Percentiles rank a stretch among this genome's conserved stretches.
Conservation (phyloP, 2,888 invertebrate species). For the Cryptus viduatorius region DNA sequence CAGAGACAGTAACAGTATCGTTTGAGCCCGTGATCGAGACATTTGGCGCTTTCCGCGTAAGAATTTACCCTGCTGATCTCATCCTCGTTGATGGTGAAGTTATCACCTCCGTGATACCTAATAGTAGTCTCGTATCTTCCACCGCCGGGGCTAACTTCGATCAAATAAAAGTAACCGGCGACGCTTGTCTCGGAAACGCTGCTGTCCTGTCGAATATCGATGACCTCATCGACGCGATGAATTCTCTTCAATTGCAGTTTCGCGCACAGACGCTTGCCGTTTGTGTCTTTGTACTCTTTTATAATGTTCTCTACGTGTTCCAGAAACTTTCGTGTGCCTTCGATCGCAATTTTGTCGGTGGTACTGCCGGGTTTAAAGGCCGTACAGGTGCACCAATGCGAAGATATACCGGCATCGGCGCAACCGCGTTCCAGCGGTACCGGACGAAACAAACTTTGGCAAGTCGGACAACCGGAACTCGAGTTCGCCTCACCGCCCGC, state of each 20-base stretch:
- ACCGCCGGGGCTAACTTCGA: conserved; percentile 89
- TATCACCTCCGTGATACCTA: conserved; percentile 78
- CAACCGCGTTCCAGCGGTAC: conserved; percentile 89
- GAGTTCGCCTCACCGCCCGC: conserved; percentile 85
- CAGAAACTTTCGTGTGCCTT: conserved; percentile 86
- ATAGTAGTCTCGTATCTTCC: conserved; percentile 91
- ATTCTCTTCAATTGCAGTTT: conserved; percentile 86
- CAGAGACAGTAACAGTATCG: conserved; percentile 81
- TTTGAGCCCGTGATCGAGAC: conserved; percentile 80
- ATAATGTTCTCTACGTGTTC: conserved; percentile 80
- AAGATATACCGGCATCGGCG: conserved; percentile 88
- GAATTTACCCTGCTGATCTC: conserved; percentile 81
- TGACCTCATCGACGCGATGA: conserved; percentile 86
- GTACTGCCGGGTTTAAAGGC: conserved; percentile 86
- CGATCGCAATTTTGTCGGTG: conserved; percentile 86
- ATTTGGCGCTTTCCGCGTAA: conserved; percentile 78
- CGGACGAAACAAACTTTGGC: conserved; percentile 88
- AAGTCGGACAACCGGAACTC: conserved; percentile 88
- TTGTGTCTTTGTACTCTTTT: conserved; percentile 77
- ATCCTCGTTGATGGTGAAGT: conserved; percentile 79
- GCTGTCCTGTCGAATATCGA: conserved; percentile 75
- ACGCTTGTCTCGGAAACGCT: conserved; percentile 77
- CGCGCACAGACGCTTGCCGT: conserved; percentile 85
- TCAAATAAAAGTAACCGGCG: conserved; percentile 88
- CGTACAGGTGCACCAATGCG: conserved; percentile 93